These are phyloP conservation scores for Polia nebulosa DNA, from an alignment of 2,888 invertebrate genomes.

Conservation along the genomic window DNA sequence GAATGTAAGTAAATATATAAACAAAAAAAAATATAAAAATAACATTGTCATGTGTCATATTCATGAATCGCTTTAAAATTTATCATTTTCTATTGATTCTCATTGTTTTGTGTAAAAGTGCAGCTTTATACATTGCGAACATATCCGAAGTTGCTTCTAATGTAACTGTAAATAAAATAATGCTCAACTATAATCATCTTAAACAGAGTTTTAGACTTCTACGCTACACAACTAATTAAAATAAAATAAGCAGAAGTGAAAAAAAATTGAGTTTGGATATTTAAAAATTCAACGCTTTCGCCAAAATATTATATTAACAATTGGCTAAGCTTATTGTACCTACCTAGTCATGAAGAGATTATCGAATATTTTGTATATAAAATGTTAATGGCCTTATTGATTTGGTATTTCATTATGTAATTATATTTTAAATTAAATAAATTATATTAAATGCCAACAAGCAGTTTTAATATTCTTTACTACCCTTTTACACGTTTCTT, in stretches of 20 bases:
- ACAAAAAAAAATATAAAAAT: conserved; percentile 69
- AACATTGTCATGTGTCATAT: conserved; percentile 70
- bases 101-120: conserved; percentile 75
- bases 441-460: conserved; percentile 75
- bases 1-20: conserved; percentile 79
- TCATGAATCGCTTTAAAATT: conserved; percentile 63
- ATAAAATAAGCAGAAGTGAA: conserved; percentile 4
- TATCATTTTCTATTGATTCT: conserved; percentile 64
- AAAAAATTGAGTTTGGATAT: conserved; percentile 64
- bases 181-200: conserved; percentile 72
- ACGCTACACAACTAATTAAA: background rate
- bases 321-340: conserved; percentile 82
- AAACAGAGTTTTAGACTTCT: conserved; percentile 50
- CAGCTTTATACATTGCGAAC: conserved; percentile 81
- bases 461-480: conserved; percentile 22
- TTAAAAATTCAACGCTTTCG: conserved; percentile 67
- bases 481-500: background rate
- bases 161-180: conserved; percentile 80
- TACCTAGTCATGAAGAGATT: conserved; percentile 88
- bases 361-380: conserved; percentile 89
- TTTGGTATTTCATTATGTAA: conserved; percentile 82
- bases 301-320: conserved; percentile 71
- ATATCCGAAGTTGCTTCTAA: conserved; percentile 77
- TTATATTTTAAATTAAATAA: conserved; percentile 84
- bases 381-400: conserved; percentile 79